Conservation (phyloP, 2,888 invertebrate genomes). For the Cheilosia impressa region DNA sequence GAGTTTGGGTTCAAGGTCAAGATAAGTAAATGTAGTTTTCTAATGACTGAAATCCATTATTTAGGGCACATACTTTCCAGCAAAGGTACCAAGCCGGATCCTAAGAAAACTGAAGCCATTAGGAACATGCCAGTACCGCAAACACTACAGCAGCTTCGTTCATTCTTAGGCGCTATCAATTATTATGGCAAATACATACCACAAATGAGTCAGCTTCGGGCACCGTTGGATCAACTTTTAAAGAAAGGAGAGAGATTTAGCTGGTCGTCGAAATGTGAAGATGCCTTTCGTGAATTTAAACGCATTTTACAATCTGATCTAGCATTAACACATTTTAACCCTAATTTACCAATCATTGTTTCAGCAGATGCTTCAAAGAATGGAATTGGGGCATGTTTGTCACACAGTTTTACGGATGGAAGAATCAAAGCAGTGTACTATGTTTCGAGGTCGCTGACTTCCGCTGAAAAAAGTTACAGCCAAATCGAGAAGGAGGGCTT, state of each 20-base stretch:
- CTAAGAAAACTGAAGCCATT: constrained; percentile 18
- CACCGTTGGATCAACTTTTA: constrained; percentile 17
- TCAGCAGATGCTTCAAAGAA: constrained; percentile 15
- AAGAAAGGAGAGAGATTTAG: background rate
- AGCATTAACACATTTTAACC: constrained; percentile 36
- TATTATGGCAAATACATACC: constrained; percentile 33
- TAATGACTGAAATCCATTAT: constrained; percentile 17
- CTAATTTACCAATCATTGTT: constrained; percentile 30
- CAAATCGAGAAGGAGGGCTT: constrained; percentile 72
- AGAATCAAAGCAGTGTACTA: constrained; percentile 46
- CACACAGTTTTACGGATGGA: constrained; percentile 70
- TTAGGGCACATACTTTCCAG: background rate
- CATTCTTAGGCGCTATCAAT: constrained; percentile 31
- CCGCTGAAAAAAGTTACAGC: constrained; percentile 78
- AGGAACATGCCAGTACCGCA: constrained; percentile 12
- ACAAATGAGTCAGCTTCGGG: constrained; percentile 37
- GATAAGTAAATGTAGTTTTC: constrained; percentile 14
- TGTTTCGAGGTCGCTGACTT: constrained; percentile 69
- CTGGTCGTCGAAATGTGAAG: constrained; percentile 8
- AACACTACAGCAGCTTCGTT: constrained; percentile 20
- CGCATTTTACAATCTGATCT: constrained; percentile 25
- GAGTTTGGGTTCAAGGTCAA: constrained; percentile 14
- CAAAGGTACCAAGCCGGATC: constrained; percentile 17
- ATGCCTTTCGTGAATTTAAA: constrained; percentile 9
- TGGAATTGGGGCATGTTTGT: constrained; percentile 25